Percentiles rank a stretch among this genome's conserved stretches.
Conservation (phyloP, 2,888 invertebrate genomes). For the Parapristionchus giblindavisi region DNA sequence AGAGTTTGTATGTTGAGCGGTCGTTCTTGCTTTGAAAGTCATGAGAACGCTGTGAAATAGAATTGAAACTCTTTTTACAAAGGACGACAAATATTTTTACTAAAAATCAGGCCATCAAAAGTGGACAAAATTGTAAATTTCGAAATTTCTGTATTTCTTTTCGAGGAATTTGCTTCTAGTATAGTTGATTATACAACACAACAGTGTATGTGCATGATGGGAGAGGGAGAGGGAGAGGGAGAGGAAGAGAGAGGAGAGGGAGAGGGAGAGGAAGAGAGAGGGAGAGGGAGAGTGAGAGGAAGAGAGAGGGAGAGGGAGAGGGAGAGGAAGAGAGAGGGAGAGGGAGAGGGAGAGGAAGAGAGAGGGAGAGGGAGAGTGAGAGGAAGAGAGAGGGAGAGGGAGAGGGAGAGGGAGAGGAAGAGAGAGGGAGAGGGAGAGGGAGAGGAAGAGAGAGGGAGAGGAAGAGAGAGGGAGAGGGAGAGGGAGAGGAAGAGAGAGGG, state of each 20-base stretch:
- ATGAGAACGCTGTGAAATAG: no score
- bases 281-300: slow-evolving; percentile 21
- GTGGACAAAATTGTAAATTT: no score
- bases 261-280: slow-evolving; percentile 12
- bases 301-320: slow-evolving; percentile 33
- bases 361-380: slow-evolving; percentile 38
- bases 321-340: slow-evolving; percentile 34
- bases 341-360: slow-evolving; percentile 14
- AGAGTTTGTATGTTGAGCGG: no score
- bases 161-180: no score
- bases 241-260: slow-evolving; percentile 1
- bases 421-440: slow-evolving; percentile 30
- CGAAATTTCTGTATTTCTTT: no score
- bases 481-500: background rate
- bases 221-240: no score
- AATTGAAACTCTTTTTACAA: no score
- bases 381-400: background rate
- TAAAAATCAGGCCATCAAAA: no score
- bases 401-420: slow-evolving; percentile 4
- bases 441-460: slow-evolving; percentile 33
- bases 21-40: no score
- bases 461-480: slow-evolving; percentile 5
- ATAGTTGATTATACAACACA: no score
- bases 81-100: no score
- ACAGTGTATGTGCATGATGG: no score